Percentiles rank a stretch among this genome's conserved stretches.
phyloP scores from a whole-genome alignment of 2,888 invertebrate species.

The Acronicta leporina region DNA sequence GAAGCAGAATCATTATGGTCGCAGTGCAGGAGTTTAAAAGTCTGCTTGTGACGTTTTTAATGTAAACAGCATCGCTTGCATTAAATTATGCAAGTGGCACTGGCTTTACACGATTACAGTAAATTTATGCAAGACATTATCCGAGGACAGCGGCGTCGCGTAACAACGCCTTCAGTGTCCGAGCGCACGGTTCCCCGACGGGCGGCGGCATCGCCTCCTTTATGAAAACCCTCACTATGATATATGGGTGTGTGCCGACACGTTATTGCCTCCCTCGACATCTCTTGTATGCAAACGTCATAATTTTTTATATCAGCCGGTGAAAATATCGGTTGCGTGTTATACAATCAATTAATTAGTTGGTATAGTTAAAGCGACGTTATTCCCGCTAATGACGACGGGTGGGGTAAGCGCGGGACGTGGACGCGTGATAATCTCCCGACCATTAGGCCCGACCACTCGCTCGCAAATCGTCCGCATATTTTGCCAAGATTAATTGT shows the following conservation, averaged over 20 bases:
- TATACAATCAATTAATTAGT: slow-evolving; percentile 49
- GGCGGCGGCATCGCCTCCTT: slow-evolving; percentile 70
- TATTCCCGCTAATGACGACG: slow-evolving; percentile 82
- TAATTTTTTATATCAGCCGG: slow-evolving; percentile 60
- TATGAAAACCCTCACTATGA: slow-evolving; percentile 84
- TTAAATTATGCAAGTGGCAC: slow-evolving; percentile 82
- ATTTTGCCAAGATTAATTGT: slow-evolving; percentile 89
- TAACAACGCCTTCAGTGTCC: slow-evolving; percentile 87
- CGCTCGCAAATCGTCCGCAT: slow-evolving; percentile 89
- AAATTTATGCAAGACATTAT: slow-evolving; percentile 88
- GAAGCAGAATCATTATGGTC: slow-evolving; percentile 39
- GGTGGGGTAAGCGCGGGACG: slow-evolving; percentile 69
- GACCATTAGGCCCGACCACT: slow-evolving; percentile 88
- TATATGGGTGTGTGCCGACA: slow-evolving; percentile 80
- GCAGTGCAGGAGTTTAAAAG: slow-evolving; percentile 48
- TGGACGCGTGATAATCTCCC: slow-evolving; percentile 85
- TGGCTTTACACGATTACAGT: slow-evolving; percentile 84
- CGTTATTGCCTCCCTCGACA: slow-evolving; percentile 81
- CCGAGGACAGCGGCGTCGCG: slow-evolving; percentile 84
- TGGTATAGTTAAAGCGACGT: slow-evolving; percentile 64
- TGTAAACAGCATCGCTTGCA: slow-evolving; percentile 76
- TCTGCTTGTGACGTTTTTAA: slow-evolving; percentile 65
- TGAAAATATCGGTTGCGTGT: slow-evolving; percentile 36
- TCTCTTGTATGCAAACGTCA: slow-evolving; percentile 74
- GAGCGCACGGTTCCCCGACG: slow-evolving; percentile 65